Conservation (phyloP, 2,113 vertebrate genomes). For the Pygoscelis antarcticus region DNA sequence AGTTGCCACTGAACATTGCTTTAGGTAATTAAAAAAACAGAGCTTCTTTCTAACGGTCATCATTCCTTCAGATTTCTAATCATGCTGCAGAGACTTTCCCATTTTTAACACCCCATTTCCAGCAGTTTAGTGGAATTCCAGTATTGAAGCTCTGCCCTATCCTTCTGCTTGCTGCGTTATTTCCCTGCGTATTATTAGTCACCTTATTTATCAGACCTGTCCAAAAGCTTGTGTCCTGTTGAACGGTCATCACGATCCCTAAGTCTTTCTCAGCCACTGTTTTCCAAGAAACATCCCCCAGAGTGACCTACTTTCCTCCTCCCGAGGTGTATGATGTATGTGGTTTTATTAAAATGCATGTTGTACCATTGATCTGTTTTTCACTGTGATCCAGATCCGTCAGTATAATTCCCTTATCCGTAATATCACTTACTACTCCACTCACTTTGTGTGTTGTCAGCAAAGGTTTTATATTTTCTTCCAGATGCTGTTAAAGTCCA, state of each 20-base stretch:
- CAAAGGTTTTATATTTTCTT: slow-evolving; percentile 11
- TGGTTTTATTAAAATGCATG: slow-evolving; percentile 25
- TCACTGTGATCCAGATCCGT: slow-evolving; percentile 10
- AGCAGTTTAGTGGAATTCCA: not conserved
- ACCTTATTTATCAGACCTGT: not conserved
- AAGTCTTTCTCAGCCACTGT: not conserved
- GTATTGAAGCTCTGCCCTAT: not conserved
- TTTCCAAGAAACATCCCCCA: not conserved
- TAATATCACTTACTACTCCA: not conserved
- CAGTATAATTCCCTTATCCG: not conserved
- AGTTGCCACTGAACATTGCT: not conserved
- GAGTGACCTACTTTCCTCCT: not conserved
- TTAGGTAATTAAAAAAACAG: not conserved
- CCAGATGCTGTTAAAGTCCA: not conserved
- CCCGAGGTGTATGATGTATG: fast-evolving
- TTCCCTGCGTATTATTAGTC: not conserved
- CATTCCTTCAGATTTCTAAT: not conserved
- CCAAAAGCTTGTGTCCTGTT: not conserved
- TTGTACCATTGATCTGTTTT: not conserved
- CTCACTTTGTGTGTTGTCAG: not conserved
- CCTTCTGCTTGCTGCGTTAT: not conserved
- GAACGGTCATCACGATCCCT: not conserved
- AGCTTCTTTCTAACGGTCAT: not conserved
- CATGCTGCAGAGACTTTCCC: not conserved
- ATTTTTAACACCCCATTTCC: not conserved